phyloP scores from a whole-genome alignment of 2,797 vertebrate genomes.

The Peromyscus eremicus region DNA sequence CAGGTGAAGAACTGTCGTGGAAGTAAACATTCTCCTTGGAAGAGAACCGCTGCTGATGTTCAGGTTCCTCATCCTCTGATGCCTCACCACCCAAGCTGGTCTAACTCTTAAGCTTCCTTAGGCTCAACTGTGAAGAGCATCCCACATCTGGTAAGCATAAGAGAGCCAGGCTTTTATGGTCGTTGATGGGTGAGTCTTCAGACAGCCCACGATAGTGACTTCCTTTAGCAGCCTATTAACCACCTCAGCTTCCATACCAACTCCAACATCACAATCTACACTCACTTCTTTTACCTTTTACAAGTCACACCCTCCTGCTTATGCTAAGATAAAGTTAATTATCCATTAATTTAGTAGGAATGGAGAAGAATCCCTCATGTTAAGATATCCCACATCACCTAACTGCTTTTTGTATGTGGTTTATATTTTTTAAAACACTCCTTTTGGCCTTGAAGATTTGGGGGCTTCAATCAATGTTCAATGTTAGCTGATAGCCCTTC shows the following conservation, averaged over 20 bases:
- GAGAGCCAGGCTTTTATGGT: not conserved
- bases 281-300: not conserved
- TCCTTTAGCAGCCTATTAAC: not conserved
- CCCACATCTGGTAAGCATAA: not conserved
- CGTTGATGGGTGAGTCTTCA: not conserved
- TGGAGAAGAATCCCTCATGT: constrained; percentile 6
- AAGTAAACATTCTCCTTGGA: constrained; percentile 11
- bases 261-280: not conserved
- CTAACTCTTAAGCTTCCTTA: not conserved
- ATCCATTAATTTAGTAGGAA: constrained; percentile 5
- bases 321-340: not conserved
- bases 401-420: not conserved
- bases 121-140: not conserved
- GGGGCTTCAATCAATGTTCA: not conserved
- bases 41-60: not conserved
- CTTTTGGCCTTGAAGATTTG: constrained; percentile 25
- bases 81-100: not conserved
- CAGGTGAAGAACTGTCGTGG: constrained; percentile 23
- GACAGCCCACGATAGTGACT: not conserved
- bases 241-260: too few species aligned
- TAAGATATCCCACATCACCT: not conserved
- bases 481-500: not conserved
- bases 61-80: not conserved
- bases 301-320: not conserved
- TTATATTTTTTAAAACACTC: constrained; percentile 11